Evolutionary conservation across 2,113 vertebrate genomes (phyloP).

Genomic region (Calypte anna): DNA sequence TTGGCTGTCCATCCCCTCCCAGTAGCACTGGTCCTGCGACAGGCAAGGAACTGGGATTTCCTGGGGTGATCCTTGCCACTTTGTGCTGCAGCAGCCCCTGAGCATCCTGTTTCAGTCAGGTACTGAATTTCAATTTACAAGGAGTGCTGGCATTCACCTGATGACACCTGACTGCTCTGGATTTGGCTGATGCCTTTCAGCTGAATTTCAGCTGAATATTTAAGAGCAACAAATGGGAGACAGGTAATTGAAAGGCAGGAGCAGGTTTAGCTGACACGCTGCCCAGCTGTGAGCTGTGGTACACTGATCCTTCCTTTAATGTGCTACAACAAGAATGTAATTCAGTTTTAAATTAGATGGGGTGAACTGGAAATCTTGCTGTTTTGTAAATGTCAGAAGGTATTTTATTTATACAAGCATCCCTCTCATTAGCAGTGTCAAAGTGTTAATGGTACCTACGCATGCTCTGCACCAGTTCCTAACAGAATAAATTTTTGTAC

Average conservation of each 20-base stretch:
- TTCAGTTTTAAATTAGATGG: not conserved
- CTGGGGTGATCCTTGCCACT: too few species aligned
- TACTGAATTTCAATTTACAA: not conserved
- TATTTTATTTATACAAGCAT: not conserved
- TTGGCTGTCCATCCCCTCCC: not conserved
- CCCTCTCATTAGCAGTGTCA: not conserved
- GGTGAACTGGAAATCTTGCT: not conserved
- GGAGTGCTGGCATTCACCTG: not conserved
- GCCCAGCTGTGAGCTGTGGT: not conserved
- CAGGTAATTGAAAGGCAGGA: not conserved
- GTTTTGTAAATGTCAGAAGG: not conserved
- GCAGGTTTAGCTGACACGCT: not conserved
- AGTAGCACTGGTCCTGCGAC: rapidly evolving
- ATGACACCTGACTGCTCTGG: not conserved
- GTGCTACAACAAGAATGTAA: not conserved
- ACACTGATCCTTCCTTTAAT: not conserved
- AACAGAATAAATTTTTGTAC: not conserved
- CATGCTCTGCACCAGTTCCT: rapidly evolving
- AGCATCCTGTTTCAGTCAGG: not conserved
- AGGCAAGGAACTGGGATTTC: not conserved
- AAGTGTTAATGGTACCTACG: not conserved
- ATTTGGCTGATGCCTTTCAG: not conserved
- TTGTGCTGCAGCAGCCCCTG: not conserved
- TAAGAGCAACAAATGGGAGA: not conserved
- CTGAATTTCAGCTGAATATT: not conserved